A percentile compares a stretch with the other conserved stretches of the same genome.
Conservation (phyloP, 2,888 invertebrate species). For the Gandaritis pyraliata region DNA sequence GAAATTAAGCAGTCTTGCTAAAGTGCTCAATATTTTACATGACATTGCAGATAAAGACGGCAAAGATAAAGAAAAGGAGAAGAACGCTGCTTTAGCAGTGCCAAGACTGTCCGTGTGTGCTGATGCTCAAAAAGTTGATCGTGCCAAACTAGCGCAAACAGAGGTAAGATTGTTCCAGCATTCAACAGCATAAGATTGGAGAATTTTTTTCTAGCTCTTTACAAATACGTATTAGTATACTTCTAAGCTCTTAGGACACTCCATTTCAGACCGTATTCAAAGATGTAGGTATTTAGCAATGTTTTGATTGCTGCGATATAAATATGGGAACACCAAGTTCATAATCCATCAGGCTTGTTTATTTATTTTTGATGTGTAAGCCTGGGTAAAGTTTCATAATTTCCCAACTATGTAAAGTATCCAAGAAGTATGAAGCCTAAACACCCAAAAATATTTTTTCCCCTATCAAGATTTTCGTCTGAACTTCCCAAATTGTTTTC, state of each 20-base stretch:
- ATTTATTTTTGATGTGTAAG: too few species aligned
- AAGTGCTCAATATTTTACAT: not conserved
- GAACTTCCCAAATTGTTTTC: constrained; percentile 42
- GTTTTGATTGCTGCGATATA: too few species aligned
- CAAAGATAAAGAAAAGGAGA: constrained; percentile 92
- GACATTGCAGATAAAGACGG: constrained; percentile 88
- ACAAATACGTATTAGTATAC: not conserved
- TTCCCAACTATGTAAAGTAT: too few species aligned
- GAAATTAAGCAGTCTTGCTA: not conserved
- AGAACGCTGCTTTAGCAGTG: constrained; percentile 90
- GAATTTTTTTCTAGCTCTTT: not conserved
- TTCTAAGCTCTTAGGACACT: too few species aligned
- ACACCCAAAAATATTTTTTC: too few species aligned
- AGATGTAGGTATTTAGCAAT: too few species aligned
- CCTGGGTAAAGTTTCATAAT: not conserved
- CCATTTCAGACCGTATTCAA: too few species aligned
- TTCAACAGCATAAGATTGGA: not conserved
- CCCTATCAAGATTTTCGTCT: too few species aligned
- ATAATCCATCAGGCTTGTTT: too few species aligned
- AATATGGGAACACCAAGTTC: too few species aligned
- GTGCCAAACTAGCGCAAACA: constrained; percentile 95
- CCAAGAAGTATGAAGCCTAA: too few species aligned
- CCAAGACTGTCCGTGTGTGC: constrained; percentile 96
- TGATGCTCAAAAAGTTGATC: constrained; percentile 96
- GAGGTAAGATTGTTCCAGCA: constrained; percentile 85